phyloP scores from a whole-genome alignment of 2,888 invertebrate genomes.

The Atethmia centrago region DNA sequence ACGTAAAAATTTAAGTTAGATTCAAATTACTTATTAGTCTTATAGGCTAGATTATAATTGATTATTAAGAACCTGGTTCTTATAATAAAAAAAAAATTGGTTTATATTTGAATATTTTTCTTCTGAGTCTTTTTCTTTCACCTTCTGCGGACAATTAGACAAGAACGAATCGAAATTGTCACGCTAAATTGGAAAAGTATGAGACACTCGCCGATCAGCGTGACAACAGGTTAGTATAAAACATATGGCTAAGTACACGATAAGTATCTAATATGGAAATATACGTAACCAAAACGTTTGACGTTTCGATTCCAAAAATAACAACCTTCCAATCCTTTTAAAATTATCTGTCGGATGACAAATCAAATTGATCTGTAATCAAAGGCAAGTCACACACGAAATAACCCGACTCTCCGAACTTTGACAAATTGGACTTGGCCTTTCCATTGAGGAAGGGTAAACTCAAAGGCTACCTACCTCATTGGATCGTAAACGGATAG shows the following conservation, averaged over 20 bases:
- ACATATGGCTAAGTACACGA: too few relatives aligned
- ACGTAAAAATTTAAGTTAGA: too few relatives aligned
- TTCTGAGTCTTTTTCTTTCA: not conserved
- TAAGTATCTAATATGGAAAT: too few relatives aligned
- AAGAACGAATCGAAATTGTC: not conserved
- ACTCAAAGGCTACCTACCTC: not conserved
- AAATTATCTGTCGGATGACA: not conserved
- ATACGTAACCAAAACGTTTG: too few relatives aligned
- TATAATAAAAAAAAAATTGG: too few relatives aligned
- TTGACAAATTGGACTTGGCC: slow-evolving; percentile 3
- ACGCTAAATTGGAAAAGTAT: not conserved
- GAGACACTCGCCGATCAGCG: not conserved
- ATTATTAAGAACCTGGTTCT: too few relatives aligned
- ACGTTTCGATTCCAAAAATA: too few relatives aligned
- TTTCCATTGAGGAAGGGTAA: not conserved
- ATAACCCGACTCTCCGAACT: slow-evolving; percentile 3
- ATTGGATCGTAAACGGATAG: not conserved
- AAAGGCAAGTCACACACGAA: not conserved
- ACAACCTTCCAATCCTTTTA: not conserved
- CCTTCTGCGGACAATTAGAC: not conserved
- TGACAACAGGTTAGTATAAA: not conserved
- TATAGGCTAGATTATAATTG: too few relatives aligned
- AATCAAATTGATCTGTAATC: not conserved
- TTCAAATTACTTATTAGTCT: too few relatives aligned
- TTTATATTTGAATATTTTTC: not conserved